These are phyloP conservation scores for Micrasema minimum DNA, from an alignment of 1,140 invertebrate species.

Conservation along the genomic window DNA sequence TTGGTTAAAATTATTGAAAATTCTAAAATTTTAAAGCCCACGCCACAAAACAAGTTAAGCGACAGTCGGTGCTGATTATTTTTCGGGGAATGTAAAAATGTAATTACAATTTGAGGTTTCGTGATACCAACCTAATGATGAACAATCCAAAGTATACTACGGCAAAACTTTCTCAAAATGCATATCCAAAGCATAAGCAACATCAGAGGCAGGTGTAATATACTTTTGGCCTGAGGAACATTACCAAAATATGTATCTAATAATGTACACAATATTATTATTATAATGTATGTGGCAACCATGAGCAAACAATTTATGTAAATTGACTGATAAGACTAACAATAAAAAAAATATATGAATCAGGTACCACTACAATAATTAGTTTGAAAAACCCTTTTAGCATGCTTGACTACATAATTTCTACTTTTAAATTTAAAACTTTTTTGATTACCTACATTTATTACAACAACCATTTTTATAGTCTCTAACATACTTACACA, in stretches of 20 bases:
- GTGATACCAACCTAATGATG: conserved; percentile 53
- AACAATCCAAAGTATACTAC: conserved; percentile 68
- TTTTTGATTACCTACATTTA: too few relatives aligned
- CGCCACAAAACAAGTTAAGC: conserved; percentile 37
- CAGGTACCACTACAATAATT: too few relatives aligned
- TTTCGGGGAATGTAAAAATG: conserved; percentile 17
- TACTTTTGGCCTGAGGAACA: conserved; percentile 66
- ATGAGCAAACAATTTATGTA: conserved; percentile 1
- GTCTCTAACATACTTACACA: too few relatives aligned
- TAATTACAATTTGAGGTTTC: conserved; percentile 44
- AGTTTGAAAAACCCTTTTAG: too few relatives aligned
- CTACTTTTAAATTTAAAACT: too few relatives aligned
- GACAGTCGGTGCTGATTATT: conserved; percentile 32
- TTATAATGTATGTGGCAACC: conserved; percentile 5
- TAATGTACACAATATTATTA: conserved; percentile 25
- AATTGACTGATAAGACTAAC: too few relatives aligned
- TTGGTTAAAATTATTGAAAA: conserved; percentile 10
- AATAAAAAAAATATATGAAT: too few relatives aligned
- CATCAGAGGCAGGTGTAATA: conserved; percentile 69
- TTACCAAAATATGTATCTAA: conserved; percentile 49
- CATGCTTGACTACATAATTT: too few relatives aligned
- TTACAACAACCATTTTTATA: too few relatives aligned
- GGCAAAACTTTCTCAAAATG: conserved; percentile 70
- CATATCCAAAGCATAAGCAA: conserved; percentile 70
- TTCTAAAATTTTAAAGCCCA: conserved; percentile 17